Base-by-base conservation (phyloP, 2,888 invertebrate species). In the Brenthis hecate region DNA sequence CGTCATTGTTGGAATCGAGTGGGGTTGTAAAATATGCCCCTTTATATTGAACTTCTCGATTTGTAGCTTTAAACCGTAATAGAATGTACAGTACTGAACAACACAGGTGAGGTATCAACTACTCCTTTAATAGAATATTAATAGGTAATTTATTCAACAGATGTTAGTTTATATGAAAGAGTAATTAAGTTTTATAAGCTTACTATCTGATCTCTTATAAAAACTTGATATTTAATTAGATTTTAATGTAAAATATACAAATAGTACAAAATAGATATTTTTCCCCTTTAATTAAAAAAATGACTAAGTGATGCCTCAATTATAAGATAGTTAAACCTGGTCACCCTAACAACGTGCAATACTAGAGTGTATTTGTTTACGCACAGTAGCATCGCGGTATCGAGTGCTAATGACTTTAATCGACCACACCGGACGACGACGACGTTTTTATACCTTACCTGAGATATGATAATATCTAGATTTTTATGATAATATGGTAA, bases 351-450 rank as follows among this genome's bases (percentile, higher is more conserved):
- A 47, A 32, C 5, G 28, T 58, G 23, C 48, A 28, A 28, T 48
- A 58, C 47, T 48, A 57, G 58, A 47, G 23, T 13, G 48, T 58
- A 23, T 32, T 28, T 60, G 28, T 60, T 32, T 32, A 19, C 53
- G 14, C 32, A 53, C 54, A 54, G 53, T 54, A 62, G 51, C 62
- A 43, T 43, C 32, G 16, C 50, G 19, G 16, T 53, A 36, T 53
- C 36, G 62, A 62, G 36, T 62, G 62, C 13, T 62, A 36, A 54
- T 51, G 32, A 56, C 56, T 36, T 8, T 11, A 43, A 11, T 28
- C 64, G 70, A 70, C 70, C 70, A 70, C 70, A 67, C 70, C 54
- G 51, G 61, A 65, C 32, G 70, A 56, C 56, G 43, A 61, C 61
- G 56, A 53, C 55, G 53, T 67, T 64, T 63, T 66, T 58, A 66